Conservation (phyloP, 2,113 vertebrate species). For the Peromyscus californicus region DNA sequence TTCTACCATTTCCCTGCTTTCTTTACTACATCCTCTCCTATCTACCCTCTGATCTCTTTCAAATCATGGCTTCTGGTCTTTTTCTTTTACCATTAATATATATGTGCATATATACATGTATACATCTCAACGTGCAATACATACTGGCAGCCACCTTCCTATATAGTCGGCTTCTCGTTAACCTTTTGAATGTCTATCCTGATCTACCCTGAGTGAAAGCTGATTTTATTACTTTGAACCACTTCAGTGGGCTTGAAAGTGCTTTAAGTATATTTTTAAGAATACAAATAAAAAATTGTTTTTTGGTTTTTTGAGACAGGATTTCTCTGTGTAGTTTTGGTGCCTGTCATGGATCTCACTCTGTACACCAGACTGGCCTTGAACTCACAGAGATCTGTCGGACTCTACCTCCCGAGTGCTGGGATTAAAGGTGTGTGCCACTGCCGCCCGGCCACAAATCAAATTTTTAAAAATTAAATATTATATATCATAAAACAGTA, state of each 20-base stretch:
- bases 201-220: neutral
- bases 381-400: too few relatives aligned
- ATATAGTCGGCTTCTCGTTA: neutral
- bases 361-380: too few relatives aligned
- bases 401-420: too few relatives aligned
- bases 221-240: neutral
- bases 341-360: too few relatives aligned
- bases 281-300: neutral
- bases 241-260: neutral
- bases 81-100: neutral
- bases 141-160: neutral
- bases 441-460: too few relatives aligned
- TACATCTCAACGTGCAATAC: neutral
- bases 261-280: neutral
- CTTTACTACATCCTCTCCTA: neutral
- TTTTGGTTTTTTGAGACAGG: too few relatives aligned
- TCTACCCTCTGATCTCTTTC: neutral
- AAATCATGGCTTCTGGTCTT: neutral
- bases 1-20: neutral
- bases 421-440: too few relatives aligned
- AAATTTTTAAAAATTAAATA: conserved; percentile 9
- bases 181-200: neutral
- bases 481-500: neutral
- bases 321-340: too few relatives aligned
- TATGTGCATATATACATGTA: neutral